These are phyloP conservation scores for Picathartes gymnocephalus DNA, from an alignment of 2,113 vertebrate species.

Conservation along the genomic window DNA sequence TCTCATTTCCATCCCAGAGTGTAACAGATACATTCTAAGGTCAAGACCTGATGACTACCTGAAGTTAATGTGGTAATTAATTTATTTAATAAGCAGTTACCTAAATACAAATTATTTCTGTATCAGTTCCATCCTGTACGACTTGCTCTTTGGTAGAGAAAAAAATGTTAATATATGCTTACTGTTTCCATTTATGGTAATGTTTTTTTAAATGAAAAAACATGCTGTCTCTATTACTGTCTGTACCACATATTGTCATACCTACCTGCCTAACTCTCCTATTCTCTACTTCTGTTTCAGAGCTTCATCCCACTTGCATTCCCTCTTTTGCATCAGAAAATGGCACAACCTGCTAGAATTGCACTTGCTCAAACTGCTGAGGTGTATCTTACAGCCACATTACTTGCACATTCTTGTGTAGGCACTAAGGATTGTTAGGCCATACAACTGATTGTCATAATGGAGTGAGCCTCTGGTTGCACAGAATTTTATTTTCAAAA, in stretches of 20 bases:
- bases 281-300: not conserved
- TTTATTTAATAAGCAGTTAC: not conserved
- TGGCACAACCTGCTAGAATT: not conserved
- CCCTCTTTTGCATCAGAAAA: not conserved
- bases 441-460: not conserved
- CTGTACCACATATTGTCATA: not conserved
- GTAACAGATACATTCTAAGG: not conserved
- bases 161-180: not conserved
- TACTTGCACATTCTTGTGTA: not conserved
- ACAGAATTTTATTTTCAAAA: not conserved
- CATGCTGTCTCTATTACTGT: not conserved
- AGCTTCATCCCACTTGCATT: not conserved
- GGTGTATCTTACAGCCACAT: not conserved
- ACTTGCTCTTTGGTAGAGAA: not conserved
- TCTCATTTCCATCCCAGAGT: not conserved
- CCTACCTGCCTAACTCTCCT: not conserved
- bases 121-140: not conserved
- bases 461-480: not conserved
- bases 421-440: not conserved
- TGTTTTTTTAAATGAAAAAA: not conserved
- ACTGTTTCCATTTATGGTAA: not conserved
- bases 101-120: not conserved
- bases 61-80: not conserved
- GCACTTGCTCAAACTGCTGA: not conserved
- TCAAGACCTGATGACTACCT: not conserved